phyloP scores from a whole-genome alignment of 1,140 invertebrate species.

The Calycopis cecrops region DNA sequence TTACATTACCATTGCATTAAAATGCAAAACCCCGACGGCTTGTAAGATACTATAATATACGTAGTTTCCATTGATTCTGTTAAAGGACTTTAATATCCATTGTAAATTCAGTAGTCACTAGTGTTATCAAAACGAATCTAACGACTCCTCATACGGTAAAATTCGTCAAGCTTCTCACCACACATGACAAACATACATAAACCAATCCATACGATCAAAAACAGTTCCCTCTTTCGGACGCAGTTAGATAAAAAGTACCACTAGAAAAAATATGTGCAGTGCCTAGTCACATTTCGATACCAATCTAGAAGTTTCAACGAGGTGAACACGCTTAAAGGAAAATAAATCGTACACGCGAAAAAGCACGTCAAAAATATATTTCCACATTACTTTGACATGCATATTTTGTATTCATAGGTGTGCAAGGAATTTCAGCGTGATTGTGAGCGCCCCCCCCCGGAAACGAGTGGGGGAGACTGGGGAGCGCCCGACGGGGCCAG shows the following conservation, averaged over 20 bases:
- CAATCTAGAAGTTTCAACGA: not conserved
- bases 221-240: too few relatives aligned
- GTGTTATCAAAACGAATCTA: too few relatives aligned
- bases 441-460: not conserved
- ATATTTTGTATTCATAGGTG: conserved; percentile 6
- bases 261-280: not conserved
- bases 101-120: too few relatives aligned
- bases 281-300: not conserved
- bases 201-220: too few relatives aligned
- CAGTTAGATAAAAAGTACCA: not conserved
- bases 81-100: too few relatives aligned
- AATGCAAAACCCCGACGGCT: too few relatives aligned
- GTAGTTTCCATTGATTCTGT: too few relatives aligned
- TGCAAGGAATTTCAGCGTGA: not conserved
- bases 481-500: not conserved
- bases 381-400: not conserved
- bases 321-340: not conserved
- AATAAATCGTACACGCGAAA: not conserved
- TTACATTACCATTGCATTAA: too few relatives aligned
- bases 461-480: not conserved
- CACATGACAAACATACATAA: too few relatives aligned
- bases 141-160: too few relatives aligned
- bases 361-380: not conserved
- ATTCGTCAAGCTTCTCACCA: too few relatives aligned
- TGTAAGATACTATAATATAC: too few relatives aligned